A percentile compares a stretch with the other conserved stretches of the same genome.
phyloP scores from a whole-genome alignment of 2,113 vertebrate genomes.

The Silurus meridionalis region DNA sequence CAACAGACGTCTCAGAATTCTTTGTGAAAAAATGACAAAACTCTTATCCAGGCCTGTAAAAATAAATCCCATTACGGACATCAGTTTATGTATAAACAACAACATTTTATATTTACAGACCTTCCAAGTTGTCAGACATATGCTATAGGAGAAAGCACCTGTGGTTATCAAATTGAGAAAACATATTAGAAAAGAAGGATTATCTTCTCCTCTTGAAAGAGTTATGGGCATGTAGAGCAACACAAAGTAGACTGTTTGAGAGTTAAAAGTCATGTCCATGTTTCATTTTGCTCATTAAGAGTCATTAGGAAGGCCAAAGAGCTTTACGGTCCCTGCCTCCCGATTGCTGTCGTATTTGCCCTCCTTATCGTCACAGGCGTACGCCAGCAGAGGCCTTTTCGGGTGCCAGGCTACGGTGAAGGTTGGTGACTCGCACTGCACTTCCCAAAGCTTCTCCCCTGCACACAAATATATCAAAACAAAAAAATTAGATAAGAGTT shows the following conservation, averaged over 20 bases:
- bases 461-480: constrained; percentile 14
- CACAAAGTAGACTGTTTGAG: not conserved
- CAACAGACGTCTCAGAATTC: not conserved
- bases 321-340: constrained; percentile 95
- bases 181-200: not conserved
- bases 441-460: constrained; percentile 99
- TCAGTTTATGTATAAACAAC: not conserved
- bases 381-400: constrained; percentile 90
- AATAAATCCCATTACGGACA: not conserved
- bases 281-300: constrained; percentile 70
- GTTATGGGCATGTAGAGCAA: not conserved
- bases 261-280: not conserved
- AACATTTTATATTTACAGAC: not conserved
- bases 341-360: constrained; percentile 96
- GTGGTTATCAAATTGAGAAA: not conserved
- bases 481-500: not conserved
- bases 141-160: not conserved
- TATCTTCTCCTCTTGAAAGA: not conserved
- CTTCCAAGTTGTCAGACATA: not conserved
- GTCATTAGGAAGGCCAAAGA: constrained; percentile 96
- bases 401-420: constrained; percentile 99
- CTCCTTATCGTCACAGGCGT: constrained; percentile 97
- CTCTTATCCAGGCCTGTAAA: not conserved
- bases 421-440: constrained; percentile 97
- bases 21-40: not conserved